Base-by-base conservation (phyloP, 1,140 invertebrate species). In the Drosophila ohnishii region DNA sequence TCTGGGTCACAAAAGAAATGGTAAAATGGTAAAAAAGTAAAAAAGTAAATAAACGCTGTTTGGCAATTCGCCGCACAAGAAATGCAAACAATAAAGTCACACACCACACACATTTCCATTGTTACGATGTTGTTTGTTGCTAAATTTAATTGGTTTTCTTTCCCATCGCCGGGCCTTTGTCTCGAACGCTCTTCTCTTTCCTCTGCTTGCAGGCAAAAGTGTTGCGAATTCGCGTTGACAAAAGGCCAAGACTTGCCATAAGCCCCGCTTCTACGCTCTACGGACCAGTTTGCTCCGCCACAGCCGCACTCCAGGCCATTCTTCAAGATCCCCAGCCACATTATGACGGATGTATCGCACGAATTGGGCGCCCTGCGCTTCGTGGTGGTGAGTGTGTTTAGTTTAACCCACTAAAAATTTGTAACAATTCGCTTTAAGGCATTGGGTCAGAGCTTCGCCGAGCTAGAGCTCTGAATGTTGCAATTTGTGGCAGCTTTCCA, bases 261-360 rank as follows among this genome's bases (percentile, higher is more conserved):
- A 32, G 67, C 11, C 4, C 28, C 40, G 45, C 22, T 22, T 22
- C 22, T 22, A 22, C 22, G 22, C 64, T 47, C 55, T 25, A 65
- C 63, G 65, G 64, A 71, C 64, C 63, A 67, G 63, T 66, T 34
- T 34, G 60, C 35, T 5, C 9, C 13, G 28, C 39, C 7, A 8
- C 25, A 5, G 19, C 28, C 37, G 0, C 39, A 50, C 37, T 30
- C 34, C 51, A 45, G 51, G 22, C 34, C 75, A 87, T 76, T 51
- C 83, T 73, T 75, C 75, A 79, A 76, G 47, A 60, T 69, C 51
- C 51, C 72, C 71, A 69, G 44, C 58, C 57, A 70, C 45, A 84
- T 60, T 59, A 91, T 91, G 90, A 75, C 90, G 66, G 90, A 91
- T 75, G 87, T 91, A 64, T 90, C 90, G 34, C 90, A 91, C 62